Base-by-base conservation (phyloP, 2,113 vertebrate species). In the Esox niger region DNA sequence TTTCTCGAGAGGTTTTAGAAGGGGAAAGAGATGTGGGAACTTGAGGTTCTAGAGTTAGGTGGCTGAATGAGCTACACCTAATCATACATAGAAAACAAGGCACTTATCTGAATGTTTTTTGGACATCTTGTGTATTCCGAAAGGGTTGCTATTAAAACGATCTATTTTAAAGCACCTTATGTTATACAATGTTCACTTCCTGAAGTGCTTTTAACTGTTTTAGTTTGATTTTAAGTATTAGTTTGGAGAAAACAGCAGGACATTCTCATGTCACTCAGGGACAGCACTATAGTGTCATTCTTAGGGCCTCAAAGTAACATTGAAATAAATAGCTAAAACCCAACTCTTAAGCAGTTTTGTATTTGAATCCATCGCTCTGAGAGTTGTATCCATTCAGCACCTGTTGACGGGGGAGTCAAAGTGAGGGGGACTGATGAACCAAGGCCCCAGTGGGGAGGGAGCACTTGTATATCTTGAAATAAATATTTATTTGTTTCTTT, bases 1-100 rank as follows among this genome's bases (percentile, higher is more conserved):
- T 98, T 99, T 69, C 78, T 99, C 74, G 89, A 90, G 46, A 88
- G 70, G n/a, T 96, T 98, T 85, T 64, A 78, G 66, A 38, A 33
- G 4, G 49, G 32, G 11, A 11, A n/a, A 13, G 13, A 11, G n/a
- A 15, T 9, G n/a, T 46, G 26, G 56, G 54, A 43, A 31, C 26
- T 49, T 17, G 54, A 56, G 47, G 27, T 15, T 26, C 29, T 26
- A 58, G 56, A 27, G 7, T 1, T 13, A 17, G 17, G 17, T 43
- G 35, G 35, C 35, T 38, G 11, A 4, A 57, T 26, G 15, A 15
- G 25, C 25, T 29, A 13, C 11, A 57, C 3, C 29, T 57, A 4
- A 13, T 30, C 2, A n/a, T n/a, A 7, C 7, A 27, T n/a, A 55
- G 47, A 13, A 13, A 31, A 54, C 62, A 7, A 20, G 32, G 27